phyloP scores from a whole-genome alignment of 2,113 vertebrate genomes.

The Lycaon pictus region DNA sequence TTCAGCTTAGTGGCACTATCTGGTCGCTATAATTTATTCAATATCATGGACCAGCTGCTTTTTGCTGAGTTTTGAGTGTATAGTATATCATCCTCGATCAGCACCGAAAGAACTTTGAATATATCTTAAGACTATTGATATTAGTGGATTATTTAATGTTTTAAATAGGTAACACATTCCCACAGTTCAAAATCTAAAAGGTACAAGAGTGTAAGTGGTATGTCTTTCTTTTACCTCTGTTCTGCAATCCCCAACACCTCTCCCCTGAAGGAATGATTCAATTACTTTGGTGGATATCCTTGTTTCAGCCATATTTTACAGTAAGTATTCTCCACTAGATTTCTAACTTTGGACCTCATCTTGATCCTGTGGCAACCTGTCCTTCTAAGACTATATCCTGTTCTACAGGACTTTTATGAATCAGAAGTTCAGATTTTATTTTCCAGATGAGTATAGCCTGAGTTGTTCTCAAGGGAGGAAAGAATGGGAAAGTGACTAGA shows the following conservation, averaged over 20 bases:
- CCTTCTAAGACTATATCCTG: slow-evolving; percentile 23
- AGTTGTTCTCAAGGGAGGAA: slow-evolving; percentile 30
- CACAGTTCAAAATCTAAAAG: neutral
- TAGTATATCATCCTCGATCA: neutral
- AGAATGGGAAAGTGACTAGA: neutral
- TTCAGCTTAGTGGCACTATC: neutral
- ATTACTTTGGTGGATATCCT: neutral
- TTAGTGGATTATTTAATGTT: slow-evolving; percentile 38
- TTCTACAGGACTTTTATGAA: slow-evolving; percentile 46
- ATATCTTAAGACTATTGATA: neutral
- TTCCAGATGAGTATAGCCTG: slow-evolving; percentile 30
- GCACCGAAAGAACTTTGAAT: slow-evolving; percentile 14
- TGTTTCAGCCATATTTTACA: slow-evolving; percentile 2
- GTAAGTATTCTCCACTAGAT: slow-evolving; percentile 2
- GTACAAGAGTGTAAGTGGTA: neutral
- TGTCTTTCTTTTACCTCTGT: neutral
- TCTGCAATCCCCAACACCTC: neutral
- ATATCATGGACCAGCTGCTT: neutral
- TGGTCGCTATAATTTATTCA: neutral
- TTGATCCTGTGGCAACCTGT: slow-evolving; percentile 32
- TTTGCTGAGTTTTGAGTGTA: neutral
- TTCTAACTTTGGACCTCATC: slow-evolving; percentile 7
- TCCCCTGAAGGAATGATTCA: neutral
- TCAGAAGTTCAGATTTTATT: slow-evolving; percentile 55
- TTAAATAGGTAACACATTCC: neutral